Evolutionary conservation across 2,797 vertebrate species (phyloP), one percentile per base, ranked within the genome.

Genomic region (Myripristis jacobus): DNA sequence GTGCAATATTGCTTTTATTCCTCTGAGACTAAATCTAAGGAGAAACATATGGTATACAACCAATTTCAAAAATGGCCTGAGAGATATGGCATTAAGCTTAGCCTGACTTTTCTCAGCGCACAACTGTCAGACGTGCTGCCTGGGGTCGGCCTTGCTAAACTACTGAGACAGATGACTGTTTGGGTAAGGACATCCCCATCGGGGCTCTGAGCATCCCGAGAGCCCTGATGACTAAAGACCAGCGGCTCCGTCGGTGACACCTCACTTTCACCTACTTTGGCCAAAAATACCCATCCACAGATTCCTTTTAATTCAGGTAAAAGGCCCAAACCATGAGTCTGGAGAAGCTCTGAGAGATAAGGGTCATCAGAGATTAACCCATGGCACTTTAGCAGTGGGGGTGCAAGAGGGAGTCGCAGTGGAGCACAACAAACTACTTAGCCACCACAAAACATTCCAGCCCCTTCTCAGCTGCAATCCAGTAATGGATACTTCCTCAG

Each of bases 401-500:
- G 80, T 48, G 75, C 61, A 38, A 63, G 76, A 66, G 70, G 73
- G 85, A 86, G 88, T 87, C 65, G 55, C 79, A 80, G 85, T 18
- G 51, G 70, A 88, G 90, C 90, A 87, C 89, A 90, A 88, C 89
- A 93, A 92, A 92, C 92, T 94, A 94, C 92, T 94, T 92, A 89
- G 90, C 87, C 91, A 92, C 93, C 92, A 90, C 94, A 93, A 94
- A 92, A 94, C 93, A 94, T 92, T 92, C 92, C 91, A 89, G 90
- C 84, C 86, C 80, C 84, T 89, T 89, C 92, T 91, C 88, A 88
- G 90, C 90, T 93, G 92, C 92, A 94, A 95, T 95, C 91, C 94
- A 94, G 94, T 95, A 95, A 95, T 95, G 94, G 94, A 95, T 94
- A 95, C 94, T 94, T 95, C 93, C 93, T 93, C 91, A 90, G 94